Evolutionary conservation across 2,888 invertebrate genomes (phyloP), one percentile per base, ranked within the genome.

Genomic region (Catocala nupta): DNA sequence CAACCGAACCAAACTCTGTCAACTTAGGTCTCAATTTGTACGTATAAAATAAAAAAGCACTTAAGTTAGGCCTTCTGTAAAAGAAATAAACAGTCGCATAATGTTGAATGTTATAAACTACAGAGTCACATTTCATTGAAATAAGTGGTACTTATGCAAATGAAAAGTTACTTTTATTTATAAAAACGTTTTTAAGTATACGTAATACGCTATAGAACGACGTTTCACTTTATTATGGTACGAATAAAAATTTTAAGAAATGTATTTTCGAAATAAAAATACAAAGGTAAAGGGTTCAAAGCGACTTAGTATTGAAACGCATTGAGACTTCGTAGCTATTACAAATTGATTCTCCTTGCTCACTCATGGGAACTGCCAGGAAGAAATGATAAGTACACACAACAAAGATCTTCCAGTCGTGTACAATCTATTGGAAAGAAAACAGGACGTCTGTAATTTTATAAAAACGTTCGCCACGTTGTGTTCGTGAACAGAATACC

Each of bases 341-440:
- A 5, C 9, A 49, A 47, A 47, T 16, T 16, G 13, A 47, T 47
- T 47, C 47, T n/a, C 3, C 33, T 33, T 7, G 11, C n/a, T 33
- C 34, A n/a, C n/a, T 33, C 48, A 48, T 34, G 49, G 33, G 49
- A 49, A 33, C 5, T 11, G 33, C 49, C 34, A 63, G 55, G 10
- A 34, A 5, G 25, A 34, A 33, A 49, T 34, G 33, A 49, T 47
- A 34, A 42, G 50, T 53, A 56, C 36, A 53, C 45, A 49, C 34
- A 60, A 73, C 50, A 63, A 59, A 59, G 56, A 51, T 59, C 55
- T 67, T 33, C 25, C 48, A 25, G 63, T 72, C 75, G 62, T 55
- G 60, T 75, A 60, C 55, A 55, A 72, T 68, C 67, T 60, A 72
- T 75, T 72, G 55, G n/a, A 53, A 52, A 61, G 55, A 63, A 66